A percentile compares a stretch with the other conserved stretches of the same genome.
phyloP scores from a whole-genome alignment of 2,113 vertebrate species.

The Scomber japonicus region DNA sequence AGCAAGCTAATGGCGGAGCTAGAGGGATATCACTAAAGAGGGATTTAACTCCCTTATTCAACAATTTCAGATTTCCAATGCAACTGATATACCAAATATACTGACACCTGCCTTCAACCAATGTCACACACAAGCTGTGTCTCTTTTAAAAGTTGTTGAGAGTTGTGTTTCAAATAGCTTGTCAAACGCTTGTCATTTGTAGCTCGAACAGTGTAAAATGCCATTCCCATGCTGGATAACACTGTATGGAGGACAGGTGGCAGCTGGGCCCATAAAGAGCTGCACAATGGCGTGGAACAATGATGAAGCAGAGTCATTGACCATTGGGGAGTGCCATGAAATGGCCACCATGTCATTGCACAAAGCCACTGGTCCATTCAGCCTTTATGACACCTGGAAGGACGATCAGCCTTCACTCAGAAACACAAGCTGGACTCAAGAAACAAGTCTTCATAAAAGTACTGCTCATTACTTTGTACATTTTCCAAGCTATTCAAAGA shows the following conservation, averaged over 20 bases:
- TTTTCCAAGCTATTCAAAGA: slow-evolving; percentile 9
- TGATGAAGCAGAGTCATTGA: slow-evolving; percentile 82
- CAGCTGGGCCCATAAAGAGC: slow-evolving; percentile 80
- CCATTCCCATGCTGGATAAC: slow-evolving; percentile 64
- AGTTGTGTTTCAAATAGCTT: slow-evolving; percentile 53
- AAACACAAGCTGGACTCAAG: slow-evolving; percentile 68
- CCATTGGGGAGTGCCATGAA: slow-evolving; percentile 78
- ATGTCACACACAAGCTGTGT: slow-evolving; percentile 4
- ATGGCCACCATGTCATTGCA: slow-evolving; percentile 78
- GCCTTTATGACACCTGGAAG: slow-evolving; percentile 77
- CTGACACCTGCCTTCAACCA: not conserved
- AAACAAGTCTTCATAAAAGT: slow-evolving; percentile 66
- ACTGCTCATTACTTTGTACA: slow-evolving; percentile 44
- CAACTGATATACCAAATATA: slow-evolving; percentile 34
- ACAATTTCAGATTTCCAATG: slow-evolving; percentile 7
- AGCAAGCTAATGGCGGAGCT: slow-evolving; percentile 61
- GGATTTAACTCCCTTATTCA: slow-evolving; percentile 16
- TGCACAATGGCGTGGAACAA: slow-evolving; percentile 83
- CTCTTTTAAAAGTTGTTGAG: slow-evolving; percentile 22
- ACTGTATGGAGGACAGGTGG: slow-evolving; percentile 82
- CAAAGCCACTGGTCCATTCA: slow-evolving; percentile 76
- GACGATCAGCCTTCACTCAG: slow-evolving; percentile 68
- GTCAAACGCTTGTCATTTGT: slow-evolving; percentile 64
- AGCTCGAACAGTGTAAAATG: slow-evolving; percentile 60
- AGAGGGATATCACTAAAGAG: slow-evolving; percentile 44